Evolutionary conservation across 1,140 invertebrate species (phyloP).

Genomic region (Drosophila azteca): DNA sequence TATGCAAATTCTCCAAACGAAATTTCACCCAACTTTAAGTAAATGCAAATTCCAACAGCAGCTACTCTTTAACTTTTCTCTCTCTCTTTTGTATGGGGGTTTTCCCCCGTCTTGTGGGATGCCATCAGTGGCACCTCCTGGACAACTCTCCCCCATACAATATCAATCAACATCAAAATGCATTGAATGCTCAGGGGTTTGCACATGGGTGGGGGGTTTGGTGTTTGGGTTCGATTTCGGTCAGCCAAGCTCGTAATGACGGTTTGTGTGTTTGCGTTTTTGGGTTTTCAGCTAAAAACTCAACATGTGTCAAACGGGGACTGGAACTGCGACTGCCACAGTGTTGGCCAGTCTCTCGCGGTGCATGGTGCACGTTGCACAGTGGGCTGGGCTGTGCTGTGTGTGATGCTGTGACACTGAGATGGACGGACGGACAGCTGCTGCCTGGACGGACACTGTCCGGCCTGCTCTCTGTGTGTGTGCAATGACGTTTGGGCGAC

Average conservation of each 20-base stretch:
- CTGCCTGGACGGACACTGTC: constrained; percentile 22
- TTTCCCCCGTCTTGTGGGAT: constrained; percentile 14
- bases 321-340: too few species aligned
- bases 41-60: neutral
- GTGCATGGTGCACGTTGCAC: too few species aligned
- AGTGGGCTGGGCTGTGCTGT: constrained; percentile 50
- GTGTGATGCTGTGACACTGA: constrained; percentile 42
- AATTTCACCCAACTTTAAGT: neutral
- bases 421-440: constrained; percentile 8
- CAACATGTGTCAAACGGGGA: constrained; percentile 51
- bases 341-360: too few species aligned
- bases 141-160: constrained; percentile 35
- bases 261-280: constrained; percentile 41
- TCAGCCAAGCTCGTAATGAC: constrained; percentile 70
- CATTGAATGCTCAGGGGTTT: constrained; percentile 30
- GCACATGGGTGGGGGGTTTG: neutral
- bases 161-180: constrained; percentile 38
- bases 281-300: constrained; percentile 34
- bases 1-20: too few species aligned
- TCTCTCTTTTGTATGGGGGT: neutral
- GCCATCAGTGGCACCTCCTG: constrained; percentile 19
- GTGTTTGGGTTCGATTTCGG: constrained; percentile 25
- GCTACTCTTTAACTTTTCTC: constrained; percentile 1
- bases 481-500: constrained; percentile 2
- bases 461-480: constrained; percentile 11